Base-by-base conservation (phyloP, 2,888 invertebrate species). In the Homarus gammarus region DNA sequence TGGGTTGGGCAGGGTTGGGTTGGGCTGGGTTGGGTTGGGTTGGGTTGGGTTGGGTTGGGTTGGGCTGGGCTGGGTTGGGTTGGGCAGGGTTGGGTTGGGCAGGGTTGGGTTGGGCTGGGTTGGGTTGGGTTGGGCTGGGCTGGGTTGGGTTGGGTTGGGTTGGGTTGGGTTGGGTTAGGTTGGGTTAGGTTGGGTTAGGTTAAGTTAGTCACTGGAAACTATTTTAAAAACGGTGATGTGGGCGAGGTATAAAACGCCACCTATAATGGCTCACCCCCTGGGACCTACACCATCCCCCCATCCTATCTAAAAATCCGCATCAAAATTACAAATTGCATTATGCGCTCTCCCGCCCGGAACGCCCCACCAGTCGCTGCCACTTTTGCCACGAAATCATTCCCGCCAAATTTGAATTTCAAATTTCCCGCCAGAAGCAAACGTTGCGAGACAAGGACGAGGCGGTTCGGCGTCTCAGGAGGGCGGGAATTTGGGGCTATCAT, bases 301-400 rank as follows among this genome's bases (percentile, higher is more conserved):
- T 49, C 44, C 31, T 22, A 22, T 33, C 49, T 70, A 77, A 61
- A 77, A 77, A 85, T 44, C 61, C 84, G 64, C 56, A 85, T 85
- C 84, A 85, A 85, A 85, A 77, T 77, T 61, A 77, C 84, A 85
- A 85, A 85, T 77, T 85, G 84, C 84, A 85, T 85, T 85, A 77
- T 85, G 40, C 84, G 75, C 75, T 61, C 77, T 44, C 27, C 56
- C 77, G 64, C 49, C 84, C 77, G 75, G 77, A 64, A 84, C 84
- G 64, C 84, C 84, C 84, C 77, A 40, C 15, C 75, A 64, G 77
- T 77, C 61, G 36, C 77, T 38, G 75, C 77, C 84, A 77, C 77
- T 77, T 84, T 77, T 75, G 84, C 61, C 44, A 49, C 77, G 84
- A 85, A 64, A 85, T 77, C 77, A 77, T 77, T 85, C 77, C 75